Conservation (phyloP, 2,888 invertebrate species). For the Eupithecia pulchellata region DNA sequence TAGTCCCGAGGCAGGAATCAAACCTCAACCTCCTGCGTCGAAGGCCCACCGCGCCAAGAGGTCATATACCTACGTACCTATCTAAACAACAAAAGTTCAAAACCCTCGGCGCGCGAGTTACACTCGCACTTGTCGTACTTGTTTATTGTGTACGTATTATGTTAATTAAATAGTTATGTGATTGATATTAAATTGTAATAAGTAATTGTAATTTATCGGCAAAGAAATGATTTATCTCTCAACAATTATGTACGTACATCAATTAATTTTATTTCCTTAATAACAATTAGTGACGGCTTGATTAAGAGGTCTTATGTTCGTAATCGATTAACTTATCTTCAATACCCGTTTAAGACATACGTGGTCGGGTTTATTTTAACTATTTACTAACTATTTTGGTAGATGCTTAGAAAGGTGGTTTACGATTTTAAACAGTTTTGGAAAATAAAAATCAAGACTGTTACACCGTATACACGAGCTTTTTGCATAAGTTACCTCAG, state of each 20-base stretch:
- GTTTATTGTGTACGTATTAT: not conserved
- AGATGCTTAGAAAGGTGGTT: too few relatives aligned
- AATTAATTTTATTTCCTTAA: not conserved
- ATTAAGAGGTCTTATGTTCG: not conserved
- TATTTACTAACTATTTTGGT: not conserved
- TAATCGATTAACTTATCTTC: not conserved
- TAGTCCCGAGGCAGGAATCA: too few relatives aligned
- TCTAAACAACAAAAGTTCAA: too few relatives aligned
- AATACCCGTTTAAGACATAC: not conserved
- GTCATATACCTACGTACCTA: too few relatives aligned
- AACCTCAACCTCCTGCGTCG: too few relatives aligned
- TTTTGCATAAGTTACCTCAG: too few relatives aligned
- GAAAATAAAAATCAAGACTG: too few relatives aligned
- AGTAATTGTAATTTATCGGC: not conserved
- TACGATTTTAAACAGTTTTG: too few relatives aligned
- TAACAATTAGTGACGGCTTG: not conserved
- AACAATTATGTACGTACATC: not conserved
- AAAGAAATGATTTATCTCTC: not conserved
- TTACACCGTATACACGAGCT: too few relatives aligned
- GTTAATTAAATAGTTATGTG: not conserved
- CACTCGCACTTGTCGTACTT: too few relatives aligned
- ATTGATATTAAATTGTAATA: not conserved
- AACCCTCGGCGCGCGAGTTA: too few relatives aligned
- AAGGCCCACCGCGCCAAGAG: too few relatives aligned
- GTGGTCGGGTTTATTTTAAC: not conserved